A percentile compares a stretch with the other conserved stretches of the same genome.
phyloP scores from a whole-genome alignment of 2,888 invertebrate genomes.

The Aspidiotus rigidus region DNA sequence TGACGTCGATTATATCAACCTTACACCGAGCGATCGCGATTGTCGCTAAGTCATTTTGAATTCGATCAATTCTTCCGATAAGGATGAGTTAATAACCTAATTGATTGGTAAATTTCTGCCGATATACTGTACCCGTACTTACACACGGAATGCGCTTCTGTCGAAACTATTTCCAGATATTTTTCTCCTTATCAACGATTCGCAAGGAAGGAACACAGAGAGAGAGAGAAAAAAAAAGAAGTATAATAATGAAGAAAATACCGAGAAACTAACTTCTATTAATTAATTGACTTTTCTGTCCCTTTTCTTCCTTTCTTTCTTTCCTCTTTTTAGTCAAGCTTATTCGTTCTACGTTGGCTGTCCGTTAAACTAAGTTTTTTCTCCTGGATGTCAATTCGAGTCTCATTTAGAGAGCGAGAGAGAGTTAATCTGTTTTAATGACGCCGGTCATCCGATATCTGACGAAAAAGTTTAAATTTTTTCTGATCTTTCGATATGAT shows the following conservation, averaged over 20 bases:
- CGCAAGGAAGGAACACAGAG: background rate
- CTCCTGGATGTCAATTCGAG: background rate
- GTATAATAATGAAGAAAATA: background rate
- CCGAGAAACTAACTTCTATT: constrained; percentile 12
- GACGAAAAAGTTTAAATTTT: too few species aligned
- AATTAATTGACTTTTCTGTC: constrained; percentile 20
- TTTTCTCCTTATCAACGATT: constrained; percentile 2
- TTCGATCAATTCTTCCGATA: constrained; percentile 28
- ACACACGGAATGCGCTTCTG: too few species aligned
- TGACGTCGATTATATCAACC: constrained; percentile 25
- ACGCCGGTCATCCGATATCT: background rate
- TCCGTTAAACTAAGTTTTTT: background rate
- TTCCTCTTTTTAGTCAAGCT: background rate
- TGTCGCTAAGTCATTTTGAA: constrained; percentile 32
- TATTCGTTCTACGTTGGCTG: constrained; percentile 20
- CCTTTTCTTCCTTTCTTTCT: constrained; percentile 9
- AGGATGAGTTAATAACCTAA: constrained; percentile 33
- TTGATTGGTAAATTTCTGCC: constrained; percentile 29
- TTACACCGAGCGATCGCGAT: constrained; percentile 9
- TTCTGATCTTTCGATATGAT: too few species aligned
- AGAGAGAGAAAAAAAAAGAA: background rate
- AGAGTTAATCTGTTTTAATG: constrained; percentile 10
- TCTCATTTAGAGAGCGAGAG: background rate
- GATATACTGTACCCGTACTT: too few species aligned
- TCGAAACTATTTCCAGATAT: background rate